These are phyloP conservation scores for Halictus quadricinctus DNA, from an alignment of 2,888 invertebrate species.

Conservation along the genomic window DNA sequence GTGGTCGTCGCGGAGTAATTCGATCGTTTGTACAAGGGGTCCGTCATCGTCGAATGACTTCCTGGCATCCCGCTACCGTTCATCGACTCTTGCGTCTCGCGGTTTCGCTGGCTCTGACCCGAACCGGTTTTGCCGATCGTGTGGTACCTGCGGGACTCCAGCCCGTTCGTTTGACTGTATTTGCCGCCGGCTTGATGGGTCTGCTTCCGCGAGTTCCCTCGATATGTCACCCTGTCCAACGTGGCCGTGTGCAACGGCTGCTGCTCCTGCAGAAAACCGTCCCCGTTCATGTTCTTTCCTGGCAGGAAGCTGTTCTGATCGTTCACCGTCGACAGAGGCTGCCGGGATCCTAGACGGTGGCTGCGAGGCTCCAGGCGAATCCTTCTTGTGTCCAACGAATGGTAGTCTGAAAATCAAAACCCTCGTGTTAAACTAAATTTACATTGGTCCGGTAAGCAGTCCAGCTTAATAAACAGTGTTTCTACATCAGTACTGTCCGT, in stretches of 20 bases:
- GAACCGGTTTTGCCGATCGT: slow-evolving; percentile 73
- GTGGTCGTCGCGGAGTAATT: slow-evolving; percentile 63
- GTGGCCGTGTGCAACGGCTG: slow-evolving; percentile 77
- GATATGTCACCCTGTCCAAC: slow-evolving; percentile 78
- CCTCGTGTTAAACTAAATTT: neutral
- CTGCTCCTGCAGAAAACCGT: slow-evolving; percentile 62
- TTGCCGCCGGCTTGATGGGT: slow-evolving; percentile 70
- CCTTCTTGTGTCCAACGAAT: slow-evolving; percentile 72
- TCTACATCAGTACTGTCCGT: too few relatives aligned
- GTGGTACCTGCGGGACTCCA: slow-evolving; percentile 76
- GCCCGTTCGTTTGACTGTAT: slow-evolving; percentile 72
- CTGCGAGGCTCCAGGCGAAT: slow-evolving; percentile 77
- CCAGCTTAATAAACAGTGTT: too few relatives aligned
- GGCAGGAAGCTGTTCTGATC: slow-evolving; percentile 57
- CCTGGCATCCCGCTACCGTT: slow-evolving; percentile 69
- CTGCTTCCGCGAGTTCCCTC: slow-evolving; percentile 73
- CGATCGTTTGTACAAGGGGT: slow-evolving; percentile 69
- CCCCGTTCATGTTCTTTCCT: slow-evolving; percentile 62
- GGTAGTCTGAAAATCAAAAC: slow-evolving; percentile 51
- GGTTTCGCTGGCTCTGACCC: slow-evolving; percentile 52
- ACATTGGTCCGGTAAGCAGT: neutral
- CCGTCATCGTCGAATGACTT: slow-evolving; percentile 66
- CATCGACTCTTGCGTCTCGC: slow-evolving; percentile 62
- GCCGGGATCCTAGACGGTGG: slow-evolving; percentile 72
- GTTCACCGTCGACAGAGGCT: slow-evolving; percentile 61